A percentile compares a stretch with the other conserved stretches of the same genome.
phyloP scores from a whole-genome alignment of 2,113 vertebrate species.

The Hypomesus transpacificus region DNA sequence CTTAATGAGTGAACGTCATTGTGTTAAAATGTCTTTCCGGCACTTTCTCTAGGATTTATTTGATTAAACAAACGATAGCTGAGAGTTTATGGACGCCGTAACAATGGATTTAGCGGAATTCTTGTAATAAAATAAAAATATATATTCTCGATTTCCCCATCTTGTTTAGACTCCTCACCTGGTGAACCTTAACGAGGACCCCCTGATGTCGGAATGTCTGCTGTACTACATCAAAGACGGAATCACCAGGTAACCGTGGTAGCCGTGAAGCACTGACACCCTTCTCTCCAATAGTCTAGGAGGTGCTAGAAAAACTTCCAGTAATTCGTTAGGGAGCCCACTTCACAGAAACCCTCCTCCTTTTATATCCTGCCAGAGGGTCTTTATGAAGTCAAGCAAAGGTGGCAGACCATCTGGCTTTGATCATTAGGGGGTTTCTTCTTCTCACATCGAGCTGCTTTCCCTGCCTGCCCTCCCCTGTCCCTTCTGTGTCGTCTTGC shows the following conservation, averaged over 20 bases:
- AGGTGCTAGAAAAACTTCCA: neutral
- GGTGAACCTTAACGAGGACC: constrained; percentile 98
- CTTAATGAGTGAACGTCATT: too few relatives aligned
- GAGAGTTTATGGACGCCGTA: too few relatives aligned
- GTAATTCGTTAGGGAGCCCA: too few relatives aligned
- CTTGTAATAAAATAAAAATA: too few relatives aligned
- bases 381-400: constrained; percentile 7
- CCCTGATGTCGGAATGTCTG: constrained; percentile 98
- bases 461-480: neutral
- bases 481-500: neutral
- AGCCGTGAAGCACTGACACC: too few relatives aligned
- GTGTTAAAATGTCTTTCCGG: too few relatives aligned
- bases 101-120: too few relatives aligned
- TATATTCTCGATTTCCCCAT: constrained; percentile 19
- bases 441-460: neutral
- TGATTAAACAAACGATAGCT: too few relatives aligned
- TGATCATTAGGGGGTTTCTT: constrained; percentile 2
- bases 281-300: too few relatives aligned
- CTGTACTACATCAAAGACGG: constrained; percentile 99
- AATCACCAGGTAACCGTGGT: constrained; percentile 83
- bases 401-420: constrained; percentile 16
- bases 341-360: too few relatives aligned
- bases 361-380: neutral
- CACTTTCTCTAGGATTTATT: too few relatives aligned
- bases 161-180: constrained; percentile 91